These are phyloP conservation scores for Megathymus violae DNA, from an alignment of 1,140 invertebrate species.

Conservation along the genomic window DNA sequence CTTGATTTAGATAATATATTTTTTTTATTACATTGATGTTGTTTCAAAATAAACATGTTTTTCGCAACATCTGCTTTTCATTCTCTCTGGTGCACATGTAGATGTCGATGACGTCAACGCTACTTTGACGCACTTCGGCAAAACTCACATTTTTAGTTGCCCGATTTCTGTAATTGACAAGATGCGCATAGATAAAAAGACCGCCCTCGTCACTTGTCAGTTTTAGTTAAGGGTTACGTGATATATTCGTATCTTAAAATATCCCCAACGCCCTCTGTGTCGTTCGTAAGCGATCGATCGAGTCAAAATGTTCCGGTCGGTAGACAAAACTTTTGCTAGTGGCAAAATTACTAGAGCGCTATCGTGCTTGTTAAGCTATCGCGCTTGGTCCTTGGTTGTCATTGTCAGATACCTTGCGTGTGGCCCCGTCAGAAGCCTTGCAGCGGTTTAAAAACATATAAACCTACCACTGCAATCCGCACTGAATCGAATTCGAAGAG, in stretches of 20 bases:
- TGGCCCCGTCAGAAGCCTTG: too few relatives aligned
- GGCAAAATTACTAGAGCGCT: too few relatives aligned
- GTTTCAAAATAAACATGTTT: neutral
- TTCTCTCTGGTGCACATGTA: slow-evolving; percentile 7
- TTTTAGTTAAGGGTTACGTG: slow-evolving; percentile 6
- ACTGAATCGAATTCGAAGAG: too few relatives aligned
- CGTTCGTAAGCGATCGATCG: too few relatives aligned
- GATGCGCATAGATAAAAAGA: slow-evolving; percentile 5
- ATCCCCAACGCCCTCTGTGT: too few relatives aligned
- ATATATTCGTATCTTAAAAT: neutral
- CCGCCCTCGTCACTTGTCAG: neutral
- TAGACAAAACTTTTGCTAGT: too few relatives aligned
- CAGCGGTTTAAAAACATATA: too few relatives aligned
- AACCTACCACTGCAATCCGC: too few relatives aligned
- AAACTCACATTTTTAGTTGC: slow-evolving; percentile 5
- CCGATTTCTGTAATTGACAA: slow-evolving; percentile 19
- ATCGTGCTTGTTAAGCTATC: too few relatives aligned
- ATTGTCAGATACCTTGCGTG: too few relatives aligned
- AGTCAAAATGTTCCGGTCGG: too few relatives aligned
- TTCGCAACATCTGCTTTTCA: slow-evolving; percentile 9
- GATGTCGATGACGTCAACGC: neutral
- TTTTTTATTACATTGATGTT: neutral
- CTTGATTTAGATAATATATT: neutral
- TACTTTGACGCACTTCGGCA: neutral
- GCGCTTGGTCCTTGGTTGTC: too few relatives aligned